Conservation (phyloP, 2,797 vertebrate genomes). For the Phalloptychus januarius region DNA sequence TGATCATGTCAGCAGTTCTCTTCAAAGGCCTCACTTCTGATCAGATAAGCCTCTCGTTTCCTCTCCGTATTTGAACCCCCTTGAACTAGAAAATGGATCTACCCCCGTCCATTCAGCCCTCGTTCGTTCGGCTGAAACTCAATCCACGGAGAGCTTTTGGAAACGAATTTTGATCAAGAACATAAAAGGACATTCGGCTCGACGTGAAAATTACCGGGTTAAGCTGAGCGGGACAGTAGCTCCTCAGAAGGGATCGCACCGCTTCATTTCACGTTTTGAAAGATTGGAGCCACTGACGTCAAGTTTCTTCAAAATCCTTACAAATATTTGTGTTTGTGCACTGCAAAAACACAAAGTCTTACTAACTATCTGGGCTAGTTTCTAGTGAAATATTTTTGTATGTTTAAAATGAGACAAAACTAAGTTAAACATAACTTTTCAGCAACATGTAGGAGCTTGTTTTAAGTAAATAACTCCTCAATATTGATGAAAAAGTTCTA, state of each 20-base stretch:
- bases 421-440: too few relatives aligned
- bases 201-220: constrained; percentile 35
- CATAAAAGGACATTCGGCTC: constrained; percentile 61
- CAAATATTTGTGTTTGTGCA: too few relatives aligned
- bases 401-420: too few relatives aligned
- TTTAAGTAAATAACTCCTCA: too few relatives aligned
- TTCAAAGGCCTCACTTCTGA: constrained; percentile 78
- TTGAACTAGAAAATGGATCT: constrained; percentile 76
- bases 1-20: constrained; percentile 82
- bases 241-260: not conserved
- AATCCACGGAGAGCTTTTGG: constrained; percentile 62
- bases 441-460: too few relatives aligned
- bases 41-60: constrained; percentile 75
- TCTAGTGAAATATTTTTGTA: too few relatives aligned
- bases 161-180: constrained; percentile 63
- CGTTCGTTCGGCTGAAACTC: constrained; percentile 48
- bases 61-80: constrained; percentile 74
- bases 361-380: too few relatives aligned
- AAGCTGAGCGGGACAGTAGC: not conserved
- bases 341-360: too few relatives aligned
- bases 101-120: not conserved
- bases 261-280: not conserved
- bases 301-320: too few relatives aligned
- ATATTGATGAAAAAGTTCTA: too few relatives aligned
- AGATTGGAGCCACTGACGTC: not conserved